A percentile compares a stretch with the other conserved stretches of the same genome.
Conservation (phyloP, 2,888 invertebrate genomes). For the Electrophaes corylata region DNA sequence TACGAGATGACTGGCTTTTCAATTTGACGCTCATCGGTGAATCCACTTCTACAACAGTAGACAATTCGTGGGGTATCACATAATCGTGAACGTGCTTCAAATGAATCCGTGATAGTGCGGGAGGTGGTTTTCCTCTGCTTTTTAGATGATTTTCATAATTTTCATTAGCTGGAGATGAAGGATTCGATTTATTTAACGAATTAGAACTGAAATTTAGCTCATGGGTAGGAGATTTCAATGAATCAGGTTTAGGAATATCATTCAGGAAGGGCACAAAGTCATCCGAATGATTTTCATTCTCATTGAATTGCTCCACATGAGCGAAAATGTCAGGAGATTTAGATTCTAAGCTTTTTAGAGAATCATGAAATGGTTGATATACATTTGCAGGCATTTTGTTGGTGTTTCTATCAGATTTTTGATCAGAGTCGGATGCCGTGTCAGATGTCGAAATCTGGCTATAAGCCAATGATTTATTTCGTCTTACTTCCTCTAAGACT, state of each 20-base stretch:
- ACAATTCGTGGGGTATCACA: slow-evolving; percentile 85
- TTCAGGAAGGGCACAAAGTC: slow-evolving; percentile 58
- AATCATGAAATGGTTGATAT: slow-evolving; percentile 31
- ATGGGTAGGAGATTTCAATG: slow-evolving; percentile 41
- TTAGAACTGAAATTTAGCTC: slow-evolving; percentile 29
- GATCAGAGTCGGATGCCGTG: slow-evolving; percentile 65
- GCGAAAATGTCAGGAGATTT: slow-evolving; percentile 37
- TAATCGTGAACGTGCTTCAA: slow-evolving; percentile 64
- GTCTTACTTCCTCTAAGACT: slow-evolving; percentile 77
- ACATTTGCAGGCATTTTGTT: slow-evolving; percentile 31
- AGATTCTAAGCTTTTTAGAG: slow-evolving; percentile 32
- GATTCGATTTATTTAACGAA: slow-evolving; percentile 33
- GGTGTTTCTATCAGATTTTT: slow-evolving; percentile 53
- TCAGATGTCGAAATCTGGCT: slow-evolving; percentile 70
- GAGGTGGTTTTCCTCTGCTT: slow-evolving; percentile 66
- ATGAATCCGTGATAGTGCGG: slow-evolving; percentile 68
- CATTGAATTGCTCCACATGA: slow-evolving; percentile 28
- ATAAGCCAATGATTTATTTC: slow-evolving; percentile 71
- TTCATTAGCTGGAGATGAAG: slow-evolving; percentile 35
- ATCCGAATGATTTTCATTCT: slow-evolving; percentile 37
- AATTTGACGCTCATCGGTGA: slow-evolving; percentile 85
- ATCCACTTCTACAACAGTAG: slow-evolving; percentile 88
- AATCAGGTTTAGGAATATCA: slow-evolving; percentile 65
- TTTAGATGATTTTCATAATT: slow-evolving; percentile 44
- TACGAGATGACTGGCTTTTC: slow-evolving; percentile 58